These are phyloP conservation scores for Noctuana brunneofusca DNA, from an alignment of 2,888 invertebrate species.

Conservation along the genomic window DNA sequence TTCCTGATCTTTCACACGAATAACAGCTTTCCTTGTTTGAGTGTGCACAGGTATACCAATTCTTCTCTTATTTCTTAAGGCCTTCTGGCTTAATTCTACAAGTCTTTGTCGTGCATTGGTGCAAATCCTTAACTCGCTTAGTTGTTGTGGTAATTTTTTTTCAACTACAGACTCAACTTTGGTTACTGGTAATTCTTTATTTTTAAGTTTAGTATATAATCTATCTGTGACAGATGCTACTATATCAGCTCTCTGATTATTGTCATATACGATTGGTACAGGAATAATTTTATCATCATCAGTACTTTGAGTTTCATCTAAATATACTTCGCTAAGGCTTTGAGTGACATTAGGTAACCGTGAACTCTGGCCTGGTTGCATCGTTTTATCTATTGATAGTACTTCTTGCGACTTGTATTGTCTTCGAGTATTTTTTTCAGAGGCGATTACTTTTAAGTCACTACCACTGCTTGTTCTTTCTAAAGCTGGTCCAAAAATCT, in stretches of 20 bases:
- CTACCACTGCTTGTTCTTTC: slow-evolving; percentile 74
- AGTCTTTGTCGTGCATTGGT: slow-evolving; percentile 82
- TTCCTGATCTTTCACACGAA: slow-evolving; percentile 82
- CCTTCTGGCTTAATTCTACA: slow-evolving; percentile 83
- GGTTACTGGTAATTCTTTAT: slow-evolving; percentile 75
- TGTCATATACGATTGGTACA: slow-evolving; percentile 65
- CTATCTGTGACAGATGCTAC: slow-evolving; percentile 88
- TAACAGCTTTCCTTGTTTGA: slow-evolving; percentile 80
- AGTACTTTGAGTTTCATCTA: slow-evolving; percentile 45
- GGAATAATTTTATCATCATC: slow-evolving; percentile 52
- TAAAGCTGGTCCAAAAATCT: slow-evolving; percentile 66
- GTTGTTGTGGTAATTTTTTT: slow-evolving; percentile 68
- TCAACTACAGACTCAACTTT: slow-evolving; percentile 69
- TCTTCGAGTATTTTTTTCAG: slow-evolving; percentile 65
- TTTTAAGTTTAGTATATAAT: slow-evolving; percentile 83
- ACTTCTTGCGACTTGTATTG: slow-evolving; percentile 78
- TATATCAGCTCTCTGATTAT: slow-evolving; percentile 85
- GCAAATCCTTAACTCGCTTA: slow-evolving; percentile 82
- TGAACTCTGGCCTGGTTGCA: slow-evolving; percentile 41
- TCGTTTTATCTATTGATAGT: slow-evolving; percentile 55
- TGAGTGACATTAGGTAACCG: slow-evolving; percentile 47
- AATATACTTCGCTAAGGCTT: slow-evolving; percentile 51
- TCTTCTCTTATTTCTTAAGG: slow-evolving; percentile 77
- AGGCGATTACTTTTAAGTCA: slow-evolving; percentile 67
- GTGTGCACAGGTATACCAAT: slow-evolving; percentile 81